These are phyloP conservation scores for Grantiella picta DNA, from an alignment of 2,113 vertebrate genomes.

Conservation along the genomic window DNA sequence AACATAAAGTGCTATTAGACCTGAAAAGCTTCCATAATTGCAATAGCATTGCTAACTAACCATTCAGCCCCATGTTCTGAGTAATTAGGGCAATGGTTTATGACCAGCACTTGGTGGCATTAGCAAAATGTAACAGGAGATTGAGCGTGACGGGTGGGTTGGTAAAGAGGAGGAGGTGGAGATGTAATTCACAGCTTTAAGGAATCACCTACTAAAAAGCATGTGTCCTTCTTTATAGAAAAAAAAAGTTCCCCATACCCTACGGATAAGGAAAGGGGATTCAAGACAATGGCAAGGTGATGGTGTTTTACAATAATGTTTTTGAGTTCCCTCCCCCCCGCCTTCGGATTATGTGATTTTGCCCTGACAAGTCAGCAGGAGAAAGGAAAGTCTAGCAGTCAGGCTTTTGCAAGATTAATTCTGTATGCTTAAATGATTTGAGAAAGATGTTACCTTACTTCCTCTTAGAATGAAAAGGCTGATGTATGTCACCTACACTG, in stretches of 20 bases:
- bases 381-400: slow-evolving; percentile 54
- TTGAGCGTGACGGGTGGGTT: not conserved
- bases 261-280: not conserved
- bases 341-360: not conserved
- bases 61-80: slow-evolving; percentile 57
- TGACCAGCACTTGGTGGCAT: slow-evolving; percentile 60
- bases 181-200: slow-evolving; percentile 10
- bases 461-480: slow-evolving; percentile 45
- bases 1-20: slow-evolving; percentile 68
- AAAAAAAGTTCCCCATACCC: not conserved
- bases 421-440: slow-evolving; percentile 58
- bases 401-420: slow-evolving; percentile 56
- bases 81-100: slow-evolving; percentile 74
- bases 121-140: slow-evolving; percentile 58
- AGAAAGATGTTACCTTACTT: slow-evolving; percentile 57
- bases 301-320: not conserved
- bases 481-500: slow-evolving; percentile 36
- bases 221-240: not conserved
- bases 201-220: not conserved
- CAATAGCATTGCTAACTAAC: slow-evolving; percentile 67
- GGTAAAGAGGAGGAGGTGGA: not conserved
- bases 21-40: slow-evolving; percentile 71
- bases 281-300: not conserved
- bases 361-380: slow-evolving; percentile 5
- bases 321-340: not conserved